phyloP scores from a whole-genome alignment of 2,797 vertebrate genomes.

The Salmo trutta region DNA sequence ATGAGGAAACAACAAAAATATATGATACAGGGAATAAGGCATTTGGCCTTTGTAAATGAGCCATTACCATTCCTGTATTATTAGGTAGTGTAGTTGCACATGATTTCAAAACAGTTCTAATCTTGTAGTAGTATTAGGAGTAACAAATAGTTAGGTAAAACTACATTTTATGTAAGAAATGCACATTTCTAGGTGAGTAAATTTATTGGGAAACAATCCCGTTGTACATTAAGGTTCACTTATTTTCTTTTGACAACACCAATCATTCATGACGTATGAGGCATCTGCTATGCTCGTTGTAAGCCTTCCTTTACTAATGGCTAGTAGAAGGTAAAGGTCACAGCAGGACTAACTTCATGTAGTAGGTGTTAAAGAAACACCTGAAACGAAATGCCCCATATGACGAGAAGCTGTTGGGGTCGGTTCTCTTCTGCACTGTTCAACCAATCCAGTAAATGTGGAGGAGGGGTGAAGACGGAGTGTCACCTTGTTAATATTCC shows the following conservation, averaged over 20 bases:
- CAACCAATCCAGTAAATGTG: too few relatives aligned
- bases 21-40: background rate
- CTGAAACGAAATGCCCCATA: too few relatives aligned
- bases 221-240: background rate
- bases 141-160: background rate
- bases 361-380: too few relatives aligned
- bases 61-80: background rate
- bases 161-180: background rate
- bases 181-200: background rate
- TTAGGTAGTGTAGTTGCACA: background rate
- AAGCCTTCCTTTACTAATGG: background rate
- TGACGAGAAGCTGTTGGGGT: too few relatives aligned
- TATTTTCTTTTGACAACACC: background rate
- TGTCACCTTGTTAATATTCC: too few relatives aligned
- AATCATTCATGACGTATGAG: background rate
- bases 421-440: too few relatives aligned
- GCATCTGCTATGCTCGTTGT: background rate
- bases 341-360: too few relatives aligned
- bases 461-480: too few relatives aligned
- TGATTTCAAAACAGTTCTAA: background rate
- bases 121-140: background rate
- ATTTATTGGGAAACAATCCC: background rate
- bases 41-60: background rate
- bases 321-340: background rate
- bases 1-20: conserved; percentile 7